These are phyloP conservation scores for Lethenteron reissneri DNA, from an alignment of 2,113 vertebrate species.

Conservation along the genomic window DNA sequence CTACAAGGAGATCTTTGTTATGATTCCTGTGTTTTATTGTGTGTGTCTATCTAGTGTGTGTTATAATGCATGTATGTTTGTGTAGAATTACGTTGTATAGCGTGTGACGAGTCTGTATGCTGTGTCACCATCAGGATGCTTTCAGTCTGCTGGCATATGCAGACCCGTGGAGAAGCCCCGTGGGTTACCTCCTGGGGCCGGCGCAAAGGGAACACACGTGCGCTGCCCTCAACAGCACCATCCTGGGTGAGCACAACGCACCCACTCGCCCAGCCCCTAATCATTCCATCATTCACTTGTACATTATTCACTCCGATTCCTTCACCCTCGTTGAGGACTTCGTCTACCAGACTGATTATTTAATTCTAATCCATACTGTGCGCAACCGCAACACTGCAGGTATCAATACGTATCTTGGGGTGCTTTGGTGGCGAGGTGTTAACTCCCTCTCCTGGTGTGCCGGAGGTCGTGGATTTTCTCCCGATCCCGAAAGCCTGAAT, in stretches of 20 bases:
- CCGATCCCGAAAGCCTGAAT: too few species aligned
- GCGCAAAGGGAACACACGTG: conserved; percentile 94
- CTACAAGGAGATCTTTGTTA: not conserved
- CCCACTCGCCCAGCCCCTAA: not conserved
- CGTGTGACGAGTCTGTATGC: too few species aligned
- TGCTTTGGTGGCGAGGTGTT: too few species aligned
- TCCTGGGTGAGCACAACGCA: conserved; percentile 41
- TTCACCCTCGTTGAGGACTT: not conserved
- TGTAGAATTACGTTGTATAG: too few species aligned
- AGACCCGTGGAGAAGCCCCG: conserved; percentile 89
- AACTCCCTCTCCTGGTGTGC: too few species aligned
- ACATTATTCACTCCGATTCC: not conserved
- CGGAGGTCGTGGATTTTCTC: too few species aligned
- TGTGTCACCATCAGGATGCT: conserved; percentile 36
- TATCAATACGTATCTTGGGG: too few species aligned
- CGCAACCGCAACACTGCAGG: not conserved
- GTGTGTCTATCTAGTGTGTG: not conserved
- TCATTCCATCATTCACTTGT: not conserved
- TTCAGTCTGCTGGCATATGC: conserved; percentile 96
- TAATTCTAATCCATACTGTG: not conserved
- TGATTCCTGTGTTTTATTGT: not conserved
- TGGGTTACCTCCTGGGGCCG: conserved; percentile 82
- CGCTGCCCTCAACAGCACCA: conserved; percentile 98
- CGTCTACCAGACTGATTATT: not conserved
- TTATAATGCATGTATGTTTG: conserved; percentile 10